A percentile compares a stretch with the other conserved stretches of the same genome.
Conservation (phyloP, 1,140 invertebrate genomes). For the Hypothenemus hampei region DNA sequence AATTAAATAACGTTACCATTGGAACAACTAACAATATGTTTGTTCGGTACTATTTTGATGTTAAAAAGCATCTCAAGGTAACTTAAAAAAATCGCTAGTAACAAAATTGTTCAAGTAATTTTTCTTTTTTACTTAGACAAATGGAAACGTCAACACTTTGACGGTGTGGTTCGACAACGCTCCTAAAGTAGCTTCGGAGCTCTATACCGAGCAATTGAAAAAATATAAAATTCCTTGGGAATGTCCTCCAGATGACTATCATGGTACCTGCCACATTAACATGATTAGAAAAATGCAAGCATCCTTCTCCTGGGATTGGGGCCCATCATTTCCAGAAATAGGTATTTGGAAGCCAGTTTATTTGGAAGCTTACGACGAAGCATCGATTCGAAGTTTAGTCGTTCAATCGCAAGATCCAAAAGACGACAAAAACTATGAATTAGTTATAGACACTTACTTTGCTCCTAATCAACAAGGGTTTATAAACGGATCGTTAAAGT, state of each 20-base stretch:
- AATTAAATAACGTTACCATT: conserved; percentile 64
- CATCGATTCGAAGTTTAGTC: conserved; percentile 49
- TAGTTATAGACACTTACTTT: conserved; percentile 42
- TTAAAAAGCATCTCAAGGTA: conserved; percentile 51
- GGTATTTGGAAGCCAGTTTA: conserved; percentile 58
- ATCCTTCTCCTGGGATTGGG: conserved; percentile 98
- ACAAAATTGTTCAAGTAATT: too few species aligned
- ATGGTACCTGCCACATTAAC: conserved; percentile 93
- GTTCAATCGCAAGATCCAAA: conserved; percentile 39
- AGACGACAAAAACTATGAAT: conserved; percentile 44
- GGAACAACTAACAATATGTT: conserved; percentile 86
- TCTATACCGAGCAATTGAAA: conserved; percentile 52
- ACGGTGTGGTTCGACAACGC: conserved; percentile 71
- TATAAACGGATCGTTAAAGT: conserved; percentile 23
- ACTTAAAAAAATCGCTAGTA: too few species aligned
- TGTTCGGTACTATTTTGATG: conserved; percentile 69
- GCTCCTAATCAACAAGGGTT: conserved; percentile 9
- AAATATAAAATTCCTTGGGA: conserved; percentile 70
- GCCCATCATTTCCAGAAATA: conserved; percentile 87
- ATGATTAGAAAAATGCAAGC: conserved; percentile 95
- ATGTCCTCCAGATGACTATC: conserved; percentile 71
- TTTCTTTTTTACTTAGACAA: too few species aligned
- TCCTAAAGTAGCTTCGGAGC: conserved; percentile 57
- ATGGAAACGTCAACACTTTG: conserved; percentile 60
- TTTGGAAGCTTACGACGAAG: conserved; percentile 48